A percentile compares a stretch with the other conserved stretches of the same genome.
Conservation (phyloP, 2,113 vertebrate species). For the Morphnarchus princeps region DNA sequence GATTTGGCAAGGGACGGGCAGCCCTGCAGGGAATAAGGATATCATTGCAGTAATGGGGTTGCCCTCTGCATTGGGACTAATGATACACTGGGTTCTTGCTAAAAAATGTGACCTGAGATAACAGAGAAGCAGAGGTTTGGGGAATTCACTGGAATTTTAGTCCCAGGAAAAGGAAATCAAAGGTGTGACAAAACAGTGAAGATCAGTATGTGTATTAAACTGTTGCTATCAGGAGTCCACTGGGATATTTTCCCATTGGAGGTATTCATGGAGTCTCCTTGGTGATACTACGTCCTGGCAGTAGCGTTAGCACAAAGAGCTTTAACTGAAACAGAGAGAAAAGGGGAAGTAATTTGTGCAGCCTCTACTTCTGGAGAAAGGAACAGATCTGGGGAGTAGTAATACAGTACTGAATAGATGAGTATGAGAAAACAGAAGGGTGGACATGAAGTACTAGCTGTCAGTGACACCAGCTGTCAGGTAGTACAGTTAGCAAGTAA, state of each 20-base stretch:
- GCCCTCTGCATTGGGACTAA: neutral
- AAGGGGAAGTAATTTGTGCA: neutral
- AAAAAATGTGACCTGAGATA: neutral
- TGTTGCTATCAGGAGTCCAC: neutral
- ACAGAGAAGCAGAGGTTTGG: neutral
- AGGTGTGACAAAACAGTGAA: neutral
- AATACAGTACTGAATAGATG: neutral
- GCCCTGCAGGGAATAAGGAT: neutral
- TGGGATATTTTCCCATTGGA: neutral
- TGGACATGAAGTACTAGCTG: neutral
- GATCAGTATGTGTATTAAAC: neutral
- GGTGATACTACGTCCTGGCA: neutral
- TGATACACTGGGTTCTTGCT: neutral
- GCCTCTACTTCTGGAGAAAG: neutral
- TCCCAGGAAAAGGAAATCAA: neutral
- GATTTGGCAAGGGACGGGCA: neutral
- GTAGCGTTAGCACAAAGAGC: neutral
- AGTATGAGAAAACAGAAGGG: neutral
- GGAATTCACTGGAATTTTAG: neutral
- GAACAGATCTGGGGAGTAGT: neutral
- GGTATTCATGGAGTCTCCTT: neutral
- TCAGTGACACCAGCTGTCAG: neutral
- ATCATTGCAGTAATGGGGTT: accelerated
- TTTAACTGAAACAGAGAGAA: neutral
- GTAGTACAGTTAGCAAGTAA: neutral